Evolutionary conservation across 2,888 invertebrate genomes (phyloP), one percentile per base, ranked within the genome.

Genomic region (Hypomecis punctinalis): DNA sequence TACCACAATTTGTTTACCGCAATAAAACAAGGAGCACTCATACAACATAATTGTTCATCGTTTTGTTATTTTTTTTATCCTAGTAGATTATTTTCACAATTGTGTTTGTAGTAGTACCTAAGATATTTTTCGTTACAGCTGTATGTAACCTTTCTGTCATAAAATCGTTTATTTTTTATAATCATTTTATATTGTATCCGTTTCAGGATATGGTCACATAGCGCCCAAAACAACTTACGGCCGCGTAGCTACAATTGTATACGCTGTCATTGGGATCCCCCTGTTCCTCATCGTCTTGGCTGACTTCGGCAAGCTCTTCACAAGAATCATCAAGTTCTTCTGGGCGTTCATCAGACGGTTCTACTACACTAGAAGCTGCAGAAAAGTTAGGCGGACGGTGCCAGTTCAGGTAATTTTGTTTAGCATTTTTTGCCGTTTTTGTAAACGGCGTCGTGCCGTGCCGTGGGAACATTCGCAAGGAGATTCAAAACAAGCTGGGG

Each of bases 201-300:
- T 64, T 66, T 43, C 93, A 99, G 99, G 99, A 79, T 99, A 99
- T 91, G 99, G 99, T 67, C 98, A 99, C 86, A 97, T 99, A 77
- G 96, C 97, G 53, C 99, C 99, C 0, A 96, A 96, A 74, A 99
- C 99, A 9, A 94, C 92, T 6, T 95, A 96, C 9, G 99, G 99
- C 7, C 95, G 97, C 69, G 95, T 96, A 0, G 94, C 98, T 53
- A 98, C 99, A 0, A 98, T 99, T 71, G 92, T 97, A 36, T 99
- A 99, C 85, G 98, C 99, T 37, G 95, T 98, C 68, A 95, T 99
- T 69, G 99, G 99, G 9, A 99, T 99, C 77, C 99, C 99, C 0
- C 94, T 99, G 77, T 98, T 99, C 88, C 94, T 99, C 74, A 97
- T 99, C 62, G 96, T 99, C 11, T 88, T 99, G 72, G 98, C 98